Base-by-base conservation (phyloP, 2,888 invertebrate genomes). In the Dromius quadrimaculatus region DNA sequence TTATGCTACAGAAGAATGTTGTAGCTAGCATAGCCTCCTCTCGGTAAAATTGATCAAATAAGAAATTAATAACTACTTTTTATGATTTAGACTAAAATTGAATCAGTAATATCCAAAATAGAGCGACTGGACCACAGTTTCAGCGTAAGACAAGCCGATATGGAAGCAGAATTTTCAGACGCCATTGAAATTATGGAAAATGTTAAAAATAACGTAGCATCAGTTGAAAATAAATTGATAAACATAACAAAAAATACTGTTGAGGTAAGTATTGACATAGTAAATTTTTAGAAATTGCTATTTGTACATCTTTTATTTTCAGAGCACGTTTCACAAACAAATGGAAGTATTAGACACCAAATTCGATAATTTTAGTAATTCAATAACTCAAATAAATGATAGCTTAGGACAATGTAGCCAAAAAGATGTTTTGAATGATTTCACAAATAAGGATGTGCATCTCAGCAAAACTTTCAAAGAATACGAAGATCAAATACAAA, bases 101-200 rank as follows among this genome's bases (percentile, higher is more conserved):
- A 80, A 45, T 59, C 75, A 13, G 74, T 77, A 1, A 71, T 77
- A n/a, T 74, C 74, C 22, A 70, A 70, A 70, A 47, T 70, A n/a
- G 81, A 82, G 59, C 78, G 79, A 74, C 78, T 82, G 64, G 81
- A 82, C 71, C 81, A 81, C 36, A 77, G 74, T 61, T 72, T 80
- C 54, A 76, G 76, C 11, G 78, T 77, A 43, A 76, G 80, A 69
- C 79, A 80, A 72, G 77, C 79, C 8, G 80, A 81, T 62, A 78
- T 80, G 28, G 82, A 82, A 74, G 76, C 76, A 1, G 82, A 82
- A 74, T 70, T 83, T 28, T 77, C 79, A 0, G 81, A 82, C 38
- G 77, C 78, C 1, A 74, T 79, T 9, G 75, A 78, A n/a, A 77
- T 77, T 11, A 75, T 83, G n/a, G 82, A 82, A 41, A 81, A 81